These are phyloP conservation scores for Pandemis heparana DNA, from an alignment of 2,888 invertebrate genomes.

Conservation along the genomic window DNA sequence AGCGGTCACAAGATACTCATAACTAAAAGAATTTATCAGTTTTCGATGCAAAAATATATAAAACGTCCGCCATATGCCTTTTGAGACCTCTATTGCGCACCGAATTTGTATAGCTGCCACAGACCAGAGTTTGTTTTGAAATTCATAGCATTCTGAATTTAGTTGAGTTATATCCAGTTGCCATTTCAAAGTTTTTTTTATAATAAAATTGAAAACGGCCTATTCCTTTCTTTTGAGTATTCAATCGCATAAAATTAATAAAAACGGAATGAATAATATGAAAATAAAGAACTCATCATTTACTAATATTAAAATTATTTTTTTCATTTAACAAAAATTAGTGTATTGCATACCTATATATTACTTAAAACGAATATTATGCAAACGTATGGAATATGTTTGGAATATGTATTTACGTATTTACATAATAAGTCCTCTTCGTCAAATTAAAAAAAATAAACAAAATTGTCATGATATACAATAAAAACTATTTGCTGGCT, in stretches of 20 bases:
- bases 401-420: too few species aligned
- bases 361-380: too few species aligned
- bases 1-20: constrained; percentile 85
- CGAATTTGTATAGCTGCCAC: constrained; percentile 52
- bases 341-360: too few species aligned
- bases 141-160: constrained; percentile 54
- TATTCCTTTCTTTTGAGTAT: constrained; percentile 36
- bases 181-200: constrained; percentile 59
- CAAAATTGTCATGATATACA: too few species aligned
- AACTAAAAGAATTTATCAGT: constrained; percentile 86
- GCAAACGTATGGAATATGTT: too few species aligned
- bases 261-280: not conserved
- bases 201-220: constrained; percentile 43
- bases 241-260: constrained; percentile 5
- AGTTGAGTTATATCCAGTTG: constrained; percentile 72
- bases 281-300: not conserved
- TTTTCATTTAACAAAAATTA: too few species aligned
- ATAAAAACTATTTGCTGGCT: too few species aligned
- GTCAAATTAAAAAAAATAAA: too few species aligned
- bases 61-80: constrained; percentile 87
- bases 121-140: constrained; percentile 38
- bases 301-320: too few species aligned
- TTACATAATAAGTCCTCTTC: too few species aligned
- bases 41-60: constrained; percentile 86
- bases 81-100: constrained; percentile 76